Conservation (phyloP, 2,797 vertebrate genomes). For the Lepilemur ruficaudatus region DNA sequence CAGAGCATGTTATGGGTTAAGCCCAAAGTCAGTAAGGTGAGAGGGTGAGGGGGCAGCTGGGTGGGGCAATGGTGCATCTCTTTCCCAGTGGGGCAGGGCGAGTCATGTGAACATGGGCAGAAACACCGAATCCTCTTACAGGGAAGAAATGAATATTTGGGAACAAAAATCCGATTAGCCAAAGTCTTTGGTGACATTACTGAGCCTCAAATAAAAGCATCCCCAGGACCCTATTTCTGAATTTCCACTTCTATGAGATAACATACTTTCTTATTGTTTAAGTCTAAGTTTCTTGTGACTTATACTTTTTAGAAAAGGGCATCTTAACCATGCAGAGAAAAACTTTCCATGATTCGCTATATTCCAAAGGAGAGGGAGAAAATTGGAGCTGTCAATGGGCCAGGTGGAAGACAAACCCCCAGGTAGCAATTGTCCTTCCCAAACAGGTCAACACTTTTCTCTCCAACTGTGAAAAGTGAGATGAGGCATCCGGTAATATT, state of each 20-base stretch:
- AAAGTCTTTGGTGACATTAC: neutral
- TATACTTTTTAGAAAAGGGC: neutral
- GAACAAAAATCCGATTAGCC: neutral
- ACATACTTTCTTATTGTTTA: neutral
- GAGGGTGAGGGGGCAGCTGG: accelerated
- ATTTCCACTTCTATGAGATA: neutral
- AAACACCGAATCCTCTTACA: neutral
- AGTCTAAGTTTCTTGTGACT: neutral
- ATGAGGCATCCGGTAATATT: neutral
- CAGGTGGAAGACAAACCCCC: neutral
- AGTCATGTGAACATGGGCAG: neutral
- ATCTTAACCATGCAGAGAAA: neutral
- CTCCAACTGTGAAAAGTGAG: neutral
- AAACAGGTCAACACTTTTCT: neutral
- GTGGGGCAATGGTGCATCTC: accelerated
- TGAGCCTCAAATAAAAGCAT: neutral
- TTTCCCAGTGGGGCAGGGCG: neutral
- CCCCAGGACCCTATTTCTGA: neutral
- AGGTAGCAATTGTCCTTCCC: neutral
- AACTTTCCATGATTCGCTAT: neutral
- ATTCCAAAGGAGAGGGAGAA: neutral
- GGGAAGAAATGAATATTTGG: neutral
- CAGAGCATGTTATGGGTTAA: neutral
- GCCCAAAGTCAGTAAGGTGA: neutral
- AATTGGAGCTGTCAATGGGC: neutral